Evolutionary conservation across 2,113 vertebrate species (phyloP), one percentile per base, ranked within the genome.

Genomic region (Corvus moneduloides): DNA sequence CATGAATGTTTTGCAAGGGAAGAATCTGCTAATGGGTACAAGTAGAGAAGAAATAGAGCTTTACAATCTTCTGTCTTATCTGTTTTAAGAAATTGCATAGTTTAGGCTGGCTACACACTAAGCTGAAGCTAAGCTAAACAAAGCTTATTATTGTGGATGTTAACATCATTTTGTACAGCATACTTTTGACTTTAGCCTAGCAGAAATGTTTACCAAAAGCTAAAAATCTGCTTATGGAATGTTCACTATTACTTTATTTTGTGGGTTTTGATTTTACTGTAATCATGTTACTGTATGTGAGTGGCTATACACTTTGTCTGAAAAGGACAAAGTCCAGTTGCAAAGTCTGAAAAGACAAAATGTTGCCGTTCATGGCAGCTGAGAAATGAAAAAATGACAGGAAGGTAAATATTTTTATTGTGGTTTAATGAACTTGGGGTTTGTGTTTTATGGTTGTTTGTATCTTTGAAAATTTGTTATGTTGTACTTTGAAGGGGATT

Each of bases 151-250:
- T 44, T 87, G 64, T 76, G 48, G 72, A 75, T 75, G 35, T 86
- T 89, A 41, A 71, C 23, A 7, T 84, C 33, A 66, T 94, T 84
- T 97, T 95, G 80, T 84, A 78, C 67, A 90, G 96, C 85, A 48
- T 90, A 92, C 52, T 86, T 97, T 96, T 97, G 91, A 86, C 84
- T 92, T 89, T 96, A 91, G 52, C 66, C 72, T 96, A 91, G 82
- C 63, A 84, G 78, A 80, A 97, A 33, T 89, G 62, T 95, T 96
- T 90, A 93, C 88, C 75, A 83, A 77, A 97, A 96, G 52, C 92
- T 97, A 54, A 64, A 87, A 68, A 96, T 96, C 62, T 28, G 37
- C 55, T 90, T 96, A 83, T 2, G 51, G 81, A 98, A 93, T 96
- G 81, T 77, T 88, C 84, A 89, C 86, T 5, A 4, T 93, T 96